Percentiles rank a stretch among this genome's conserved stretches.
Evolutionary conservation across 2,113 vertebrate species (phyloP).

Genomic region (Plecturocebus donacophilus): DNA sequence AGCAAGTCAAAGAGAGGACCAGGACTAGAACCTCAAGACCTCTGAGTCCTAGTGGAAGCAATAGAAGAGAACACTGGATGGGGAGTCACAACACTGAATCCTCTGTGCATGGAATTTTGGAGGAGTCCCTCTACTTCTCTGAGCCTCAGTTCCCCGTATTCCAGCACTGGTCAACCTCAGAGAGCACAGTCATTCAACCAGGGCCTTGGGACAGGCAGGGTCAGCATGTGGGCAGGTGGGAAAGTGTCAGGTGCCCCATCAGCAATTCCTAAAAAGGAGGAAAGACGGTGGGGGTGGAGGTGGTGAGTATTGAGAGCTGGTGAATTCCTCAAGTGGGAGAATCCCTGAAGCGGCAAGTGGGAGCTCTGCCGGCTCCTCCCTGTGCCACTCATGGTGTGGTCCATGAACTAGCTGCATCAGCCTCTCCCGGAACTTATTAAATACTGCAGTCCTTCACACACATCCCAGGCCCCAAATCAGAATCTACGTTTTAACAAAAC

Average conservation of each 20-base stretch:
- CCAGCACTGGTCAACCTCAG: not conserved
- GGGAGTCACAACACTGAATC: not conserved
- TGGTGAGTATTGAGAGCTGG: not conserved
- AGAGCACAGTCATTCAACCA: not conserved
- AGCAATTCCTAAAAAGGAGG: not conserved
- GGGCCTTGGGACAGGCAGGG: not conserved
- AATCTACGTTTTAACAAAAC: not conserved
- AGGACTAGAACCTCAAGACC: not conserved
- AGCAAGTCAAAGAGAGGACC: not conserved
- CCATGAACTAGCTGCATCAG: accelerated
- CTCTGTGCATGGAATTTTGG: not conserved
- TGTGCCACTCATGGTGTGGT: not conserved
- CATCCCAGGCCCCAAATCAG: not conserved
- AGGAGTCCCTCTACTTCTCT: not conserved
- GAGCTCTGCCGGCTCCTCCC: too few species aligned
- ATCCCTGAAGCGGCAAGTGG: too few species aligned
- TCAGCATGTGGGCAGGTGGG: not conserved
- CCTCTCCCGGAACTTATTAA: not conserved
- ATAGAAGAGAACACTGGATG: not conserved
- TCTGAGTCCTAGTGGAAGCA: not conserved
- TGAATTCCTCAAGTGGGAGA: too few species aligned
- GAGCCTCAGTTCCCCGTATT: not conserved
- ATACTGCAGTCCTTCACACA: not conserved
- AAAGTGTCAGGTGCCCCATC: not conserved
- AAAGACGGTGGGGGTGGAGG: not conserved